Conservation (phyloP, 2,113 vertebrate species). For the Hemicordylus capensis region DNA sequence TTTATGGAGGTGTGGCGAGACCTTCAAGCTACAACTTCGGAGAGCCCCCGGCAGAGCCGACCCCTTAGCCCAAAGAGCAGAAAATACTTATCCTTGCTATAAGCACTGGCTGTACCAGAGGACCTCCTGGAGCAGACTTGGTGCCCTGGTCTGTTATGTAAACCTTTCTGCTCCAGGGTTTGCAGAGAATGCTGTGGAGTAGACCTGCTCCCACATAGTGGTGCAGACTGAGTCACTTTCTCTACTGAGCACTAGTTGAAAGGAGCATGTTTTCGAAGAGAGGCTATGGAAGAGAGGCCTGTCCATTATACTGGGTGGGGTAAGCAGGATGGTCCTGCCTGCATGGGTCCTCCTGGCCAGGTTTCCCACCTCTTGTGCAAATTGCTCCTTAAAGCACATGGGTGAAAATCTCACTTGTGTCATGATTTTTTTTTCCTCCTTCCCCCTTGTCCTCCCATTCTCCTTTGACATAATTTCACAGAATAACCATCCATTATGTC, state of each 20-base stretch:
- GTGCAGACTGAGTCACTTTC: neutral
- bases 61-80: neutral
- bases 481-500: neutral
- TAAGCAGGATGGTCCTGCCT: no score
- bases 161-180: no score
- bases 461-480: neutral
- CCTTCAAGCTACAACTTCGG: neutral
- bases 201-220: neutral
- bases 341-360: no score
- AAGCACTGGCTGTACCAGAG: neutral
- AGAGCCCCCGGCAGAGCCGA: no score
- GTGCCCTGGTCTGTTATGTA: neutral
- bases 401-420: neutral
- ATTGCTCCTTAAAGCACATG: neutral
- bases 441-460: neutral
- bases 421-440: neutral
- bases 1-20: neutral
- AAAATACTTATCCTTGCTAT: neutral
- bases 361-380: neutral
- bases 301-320: no score
- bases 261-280: no score
- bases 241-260: neutral
- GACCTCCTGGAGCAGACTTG: neutral
- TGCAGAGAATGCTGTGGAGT: neutral
- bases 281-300: neutral